Base-by-base conservation (phyloP, 2,888 invertebrate species). In the Saturnia pavonia region DNA sequence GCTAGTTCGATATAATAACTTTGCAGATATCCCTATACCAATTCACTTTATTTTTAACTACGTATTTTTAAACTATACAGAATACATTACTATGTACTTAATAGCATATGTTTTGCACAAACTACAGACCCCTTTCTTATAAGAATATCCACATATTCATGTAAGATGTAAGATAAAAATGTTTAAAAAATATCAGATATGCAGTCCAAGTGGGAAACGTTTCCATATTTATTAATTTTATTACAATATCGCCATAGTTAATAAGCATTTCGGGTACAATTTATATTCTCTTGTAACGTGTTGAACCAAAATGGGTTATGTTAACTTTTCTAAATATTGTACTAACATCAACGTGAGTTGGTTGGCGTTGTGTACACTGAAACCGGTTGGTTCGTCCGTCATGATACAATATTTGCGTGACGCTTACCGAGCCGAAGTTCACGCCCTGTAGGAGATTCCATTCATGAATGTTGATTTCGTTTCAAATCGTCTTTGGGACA, bases 371-470 rank as follows among this genome's bases (percentile, higher is more conserved):
- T 88, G 84, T 86, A 83, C 84, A 81, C 81, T 81, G 72, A 78
- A 90, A 91, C 91, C 91, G 89, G 91, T 91, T 83, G 70, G 76
- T 82, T 75, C 76, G 84, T 83, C 85, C 82, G 79, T 87, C 85
- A 86, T 83, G 85, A 85, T 81, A 86, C 85, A 87, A 86, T 89
- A 87, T 91, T 91, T 89, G 89, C 90, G 82, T 86, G 84, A 85
- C 82, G 84, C 78, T 83, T 83, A 79, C 81, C 80, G 74, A 80
- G 78, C 74, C 76, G 76, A 80, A 79, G 77, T 80, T 80, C 78
- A 80, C 81, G 80, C 82, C 80, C 80, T 82, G 80, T 79, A 75
- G 76, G 78, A 77, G 74, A 79, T 77, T 84, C 83, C 87, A 88
- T 90, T 90, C 86, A 90, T 86, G 76, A 77, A 74, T 60, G 25